A percentile compares a stretch with the other conserved stretches of the same genome.
phyloP scores from a whole-genome alignment of 2,797 vertebrate genomes.

The Cottoperca gobio region DNA sequence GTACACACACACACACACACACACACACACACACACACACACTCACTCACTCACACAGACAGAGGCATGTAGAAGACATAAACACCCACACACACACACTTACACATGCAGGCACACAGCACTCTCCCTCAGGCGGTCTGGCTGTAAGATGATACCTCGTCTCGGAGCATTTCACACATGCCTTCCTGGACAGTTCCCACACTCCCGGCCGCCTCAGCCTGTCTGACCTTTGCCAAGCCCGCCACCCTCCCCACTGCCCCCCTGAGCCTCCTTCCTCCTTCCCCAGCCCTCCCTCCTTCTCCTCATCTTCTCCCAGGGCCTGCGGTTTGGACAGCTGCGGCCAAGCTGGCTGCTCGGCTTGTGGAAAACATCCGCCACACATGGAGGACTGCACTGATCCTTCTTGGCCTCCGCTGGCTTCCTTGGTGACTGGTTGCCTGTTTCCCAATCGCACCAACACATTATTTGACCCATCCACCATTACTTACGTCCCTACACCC shows the following conservation, averaged over 20 bases:
- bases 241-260: constrained; percentile 75
- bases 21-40: constrained; percentile 14
- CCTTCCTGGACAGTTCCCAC: constrained; percentile 88
- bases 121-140: constrained; percentile 80
- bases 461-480: constrained; percentile 69
- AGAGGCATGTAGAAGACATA: constrained; percentile 42
- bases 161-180: constrained; percentile 86
- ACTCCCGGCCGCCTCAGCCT: constrained; percentile 86
- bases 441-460: constrained; percentile 77
- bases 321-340: constrained; percentile 87
- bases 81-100: constrained; percentile 42
- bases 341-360: constrained; percentile 90
- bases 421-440: constrained; percentile 56
- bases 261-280: constrained; percentile 66
- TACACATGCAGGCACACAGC: constrained; percentile 65
- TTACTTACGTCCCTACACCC: constrained; percentile 5
- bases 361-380: constrained; percentile 94
- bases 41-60: constrained; percentile 29
- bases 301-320: constrained; percentile 85
- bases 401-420: constrained; percentile 71
- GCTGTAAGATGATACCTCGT: constrained; percentile 86
- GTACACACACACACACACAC: constrained; percentile 24
- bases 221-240: constrained; percentile 89
- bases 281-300: constrained; percentile 68
- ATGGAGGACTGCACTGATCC: constrained; percentile 82